These are phyloP conservation scores for Poecile montanus DNA, from an alignment of 2,797 vertebrate species.

Conservation along the genomic window DNA sequence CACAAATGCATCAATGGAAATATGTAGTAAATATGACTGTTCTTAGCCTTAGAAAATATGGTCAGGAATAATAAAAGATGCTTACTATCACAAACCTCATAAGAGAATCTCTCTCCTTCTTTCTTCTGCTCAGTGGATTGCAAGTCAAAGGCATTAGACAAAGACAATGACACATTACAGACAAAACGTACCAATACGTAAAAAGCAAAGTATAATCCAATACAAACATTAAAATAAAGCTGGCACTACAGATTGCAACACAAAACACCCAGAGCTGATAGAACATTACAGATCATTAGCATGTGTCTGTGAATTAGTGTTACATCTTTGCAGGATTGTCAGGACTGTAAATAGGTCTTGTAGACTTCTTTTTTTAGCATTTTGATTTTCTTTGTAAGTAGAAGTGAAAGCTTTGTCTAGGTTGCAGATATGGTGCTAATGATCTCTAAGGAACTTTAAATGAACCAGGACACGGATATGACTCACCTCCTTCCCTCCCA, in stretches of 20 bases:
- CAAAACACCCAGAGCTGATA: neutral
- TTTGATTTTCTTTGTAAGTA: neutral
- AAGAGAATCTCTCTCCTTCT: constrained; percentile 97
- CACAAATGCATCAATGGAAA: constrained; percentile 38
- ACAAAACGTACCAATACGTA: constrained; percentile 52
- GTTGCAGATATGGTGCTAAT: constrained; percentile 45
- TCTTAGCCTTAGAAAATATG: constrained; percentile 4
- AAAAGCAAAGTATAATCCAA: constrained; percentile 34
- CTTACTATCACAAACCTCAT: constrained; percentile 93
- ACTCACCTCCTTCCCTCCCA: constrained; percentile 97
- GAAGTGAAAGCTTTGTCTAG: neutral
- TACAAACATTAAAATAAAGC: constrained; percentile 41
- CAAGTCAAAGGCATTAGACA: constrained; percentile 84
- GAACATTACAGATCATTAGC: constrained; percentile 68
- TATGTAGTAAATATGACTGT: neutral
- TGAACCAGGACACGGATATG: neutral
- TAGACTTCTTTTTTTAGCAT: neutral
- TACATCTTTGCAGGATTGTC: neutral
- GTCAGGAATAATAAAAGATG: constrained; percentile 62
- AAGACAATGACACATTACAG: constrained; percentile 87
- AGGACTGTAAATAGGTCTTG: neutral
- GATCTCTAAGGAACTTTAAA: constrained; percentile 57
- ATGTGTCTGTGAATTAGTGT: neutral
- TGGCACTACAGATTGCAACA: constrained; percentile 23
- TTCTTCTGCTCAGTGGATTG: constrained; percentile 87